These are phyloP conservation scores for Percina caprodes DNA, from an alignment of 2,113 vertebrate genomes.

Conservation along the genomic window DNA sequence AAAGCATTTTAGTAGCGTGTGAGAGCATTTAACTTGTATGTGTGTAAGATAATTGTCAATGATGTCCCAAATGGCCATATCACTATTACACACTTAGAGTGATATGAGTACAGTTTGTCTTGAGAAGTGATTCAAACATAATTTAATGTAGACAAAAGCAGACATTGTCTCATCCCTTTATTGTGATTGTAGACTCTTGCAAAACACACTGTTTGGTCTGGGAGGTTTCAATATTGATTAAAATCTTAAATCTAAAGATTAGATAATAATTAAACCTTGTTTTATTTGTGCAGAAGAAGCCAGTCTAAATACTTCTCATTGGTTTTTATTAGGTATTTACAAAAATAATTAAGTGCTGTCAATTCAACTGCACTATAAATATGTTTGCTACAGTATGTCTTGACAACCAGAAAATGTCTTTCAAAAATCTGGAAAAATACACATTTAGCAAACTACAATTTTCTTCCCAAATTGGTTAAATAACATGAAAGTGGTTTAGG, in stretches of 20 bases:
- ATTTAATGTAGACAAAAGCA: background rate
- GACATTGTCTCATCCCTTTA: constrained; percentile 39
- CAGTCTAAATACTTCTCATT: background rate
- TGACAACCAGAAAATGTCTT: background rate
- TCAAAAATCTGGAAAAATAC: constrained; percentile 35
- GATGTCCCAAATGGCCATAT: too few species aligned
- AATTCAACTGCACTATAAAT: constrained; percentile 39
- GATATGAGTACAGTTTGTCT: too few species aligned
- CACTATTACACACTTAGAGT: too few species aligned
- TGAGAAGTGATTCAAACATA: background rate
- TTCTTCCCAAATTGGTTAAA: constrained; percentile 1
- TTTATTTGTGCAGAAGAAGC: constrained; percentile 14
- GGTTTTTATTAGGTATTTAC: background rate
- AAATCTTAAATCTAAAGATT: constrained; percentile 4
- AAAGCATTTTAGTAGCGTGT: too few species aligned
- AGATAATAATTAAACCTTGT: background rate
- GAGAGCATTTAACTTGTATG: too few species aligned
- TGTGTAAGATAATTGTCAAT: too few species aligned
- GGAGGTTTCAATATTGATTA: constrained; percentile 9
- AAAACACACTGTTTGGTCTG: background rate
- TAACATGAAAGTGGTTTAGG: background rate
- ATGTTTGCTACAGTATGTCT: background rate
- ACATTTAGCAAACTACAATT: constrained; percentile 4
- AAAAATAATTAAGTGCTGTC: background rate
- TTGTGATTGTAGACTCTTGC: constrained; percentile 53